phyloP scores from a whole-genome alignment of 2,113 vertebrate genomes.

The Strix aluco region DNA sequence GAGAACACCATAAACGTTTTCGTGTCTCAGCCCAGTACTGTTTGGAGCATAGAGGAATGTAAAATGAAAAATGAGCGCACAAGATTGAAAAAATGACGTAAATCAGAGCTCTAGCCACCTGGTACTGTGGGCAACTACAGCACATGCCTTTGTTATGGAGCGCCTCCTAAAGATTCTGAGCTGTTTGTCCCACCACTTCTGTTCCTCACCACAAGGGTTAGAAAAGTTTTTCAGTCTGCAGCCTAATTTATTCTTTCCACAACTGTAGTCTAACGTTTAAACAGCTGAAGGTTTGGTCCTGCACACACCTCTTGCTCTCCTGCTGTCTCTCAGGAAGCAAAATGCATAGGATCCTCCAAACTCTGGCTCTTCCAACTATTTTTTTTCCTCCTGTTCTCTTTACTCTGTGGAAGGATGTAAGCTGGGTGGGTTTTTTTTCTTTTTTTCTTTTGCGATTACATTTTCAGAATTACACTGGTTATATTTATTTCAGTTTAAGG shows the following conservation, averaged over 20 bases:
- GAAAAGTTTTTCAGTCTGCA: neutral
- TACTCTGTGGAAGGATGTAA: neutral
- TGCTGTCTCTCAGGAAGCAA: neutral
- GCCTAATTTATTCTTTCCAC: neutral
- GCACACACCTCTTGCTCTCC: neutral
- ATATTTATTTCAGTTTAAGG: neutral
- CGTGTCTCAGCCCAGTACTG: neutral
- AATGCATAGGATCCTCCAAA: neutral
- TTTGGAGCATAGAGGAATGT: neutral
- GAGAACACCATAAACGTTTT: neutral
- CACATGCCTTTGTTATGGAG: neutral
- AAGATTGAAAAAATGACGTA: accelerated
- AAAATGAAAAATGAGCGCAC: neutral
- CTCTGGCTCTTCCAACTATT: neutral
- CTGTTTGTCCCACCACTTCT: neutral
- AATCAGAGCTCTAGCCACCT: neutral
- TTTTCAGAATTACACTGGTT: neutral
- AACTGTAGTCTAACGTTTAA: neutral
- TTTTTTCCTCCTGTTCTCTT: neutral
- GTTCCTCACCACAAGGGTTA: neutral
- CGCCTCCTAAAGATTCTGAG: neutral
- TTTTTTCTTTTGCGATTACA: neutral
- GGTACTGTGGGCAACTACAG: neutral
- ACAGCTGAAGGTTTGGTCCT: neutral
- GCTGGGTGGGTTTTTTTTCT: neutral